phyloP scores from a whole-genome alignment of 2,113 vertebrate genomes.

The Clarias magur region DNA sequence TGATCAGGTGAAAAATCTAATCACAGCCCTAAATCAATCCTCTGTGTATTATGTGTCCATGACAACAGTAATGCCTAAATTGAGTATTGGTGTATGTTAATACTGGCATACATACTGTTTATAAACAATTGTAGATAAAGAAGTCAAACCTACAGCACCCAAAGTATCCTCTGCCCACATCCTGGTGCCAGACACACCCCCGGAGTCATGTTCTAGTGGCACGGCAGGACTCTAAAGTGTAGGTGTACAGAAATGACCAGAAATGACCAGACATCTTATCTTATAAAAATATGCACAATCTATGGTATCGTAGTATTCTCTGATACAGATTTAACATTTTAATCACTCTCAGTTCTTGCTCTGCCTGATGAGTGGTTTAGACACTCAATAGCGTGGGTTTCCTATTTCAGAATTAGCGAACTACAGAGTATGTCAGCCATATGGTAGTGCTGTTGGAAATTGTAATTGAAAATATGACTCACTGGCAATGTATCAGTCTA shows the following conservation, averaged over 20 bases:
- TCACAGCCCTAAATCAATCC: neutral
- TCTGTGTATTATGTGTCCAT: neutral
- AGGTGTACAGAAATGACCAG: too few relatives aligned
- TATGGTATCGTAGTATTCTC: neutral
- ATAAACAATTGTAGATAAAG: too few relatives aligned
- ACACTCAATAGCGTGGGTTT: neutral
- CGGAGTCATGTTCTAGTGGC: too few relatives aligned
- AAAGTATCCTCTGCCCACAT: too few relatives aligned
- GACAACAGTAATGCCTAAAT: neutral
- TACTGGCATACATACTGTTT: too few relatives aligned
- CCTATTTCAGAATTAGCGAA: neutral
- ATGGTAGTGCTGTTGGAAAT: neutral
- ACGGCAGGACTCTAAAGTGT: too few relatives aligned
- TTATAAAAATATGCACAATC: too few relatives aligned
- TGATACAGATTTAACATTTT: neutral
- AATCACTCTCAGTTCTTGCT: neutral
- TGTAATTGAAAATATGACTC: neutral
- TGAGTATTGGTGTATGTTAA: too few relatives aligned
- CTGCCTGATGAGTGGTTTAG: neutral
- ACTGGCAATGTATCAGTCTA: neutral
- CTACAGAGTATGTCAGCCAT: neutral
- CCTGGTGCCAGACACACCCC: too few relatives aligned
- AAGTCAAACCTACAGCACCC: too few relatives aligned
- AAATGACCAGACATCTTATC: too few relatives aligned
- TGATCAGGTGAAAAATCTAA: slow-evolving; percentile 1